Conservation (phyloP, 2,797 vertebrate genomes). For the Ptychobarbus kaznakovi region DNA sequence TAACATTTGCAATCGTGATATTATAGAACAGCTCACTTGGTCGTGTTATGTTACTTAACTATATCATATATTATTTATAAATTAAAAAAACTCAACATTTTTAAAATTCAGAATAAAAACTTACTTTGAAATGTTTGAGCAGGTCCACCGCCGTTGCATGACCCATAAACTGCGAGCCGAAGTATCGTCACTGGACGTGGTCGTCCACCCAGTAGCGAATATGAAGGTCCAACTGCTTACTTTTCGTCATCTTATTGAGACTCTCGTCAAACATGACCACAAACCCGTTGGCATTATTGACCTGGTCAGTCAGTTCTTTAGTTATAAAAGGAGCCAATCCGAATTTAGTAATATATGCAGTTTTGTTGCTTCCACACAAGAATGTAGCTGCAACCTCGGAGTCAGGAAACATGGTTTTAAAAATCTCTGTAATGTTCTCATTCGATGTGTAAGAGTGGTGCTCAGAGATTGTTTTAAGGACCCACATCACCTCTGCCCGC, state of each 20-base stretch:
- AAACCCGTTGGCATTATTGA: not conserved
- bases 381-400: not conserved
- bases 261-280: constrained; percentile 6
- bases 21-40: not conserved
- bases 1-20: not conserved
- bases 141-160: not conserved
- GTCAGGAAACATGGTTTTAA: constrained; percentile 20
- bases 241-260: constrained; percentile 1
- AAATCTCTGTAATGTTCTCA: not conserved
- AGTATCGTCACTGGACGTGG: not conserved
- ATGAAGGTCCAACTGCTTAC: not conserved
- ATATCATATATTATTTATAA: not conserved
- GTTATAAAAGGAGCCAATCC: not conserved
- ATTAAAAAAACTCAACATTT: not conserved
- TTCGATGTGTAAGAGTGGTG: constrained; percentile 13
- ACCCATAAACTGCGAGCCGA: not conserved
- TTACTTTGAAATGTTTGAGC: constrained; percentile 22
- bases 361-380: not conserved
- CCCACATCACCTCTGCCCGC: constrained; percentile 19
- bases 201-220: not conserved
- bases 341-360: constrained; percentile 13
- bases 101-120: not conserved
- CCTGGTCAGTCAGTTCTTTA: not conserved
- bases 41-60: not conserved
- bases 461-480: constrained; percentile 2